Conservation (phyloP, 2,113 vertebrate species). For the Cynoglossus semilaevis region DNA sequence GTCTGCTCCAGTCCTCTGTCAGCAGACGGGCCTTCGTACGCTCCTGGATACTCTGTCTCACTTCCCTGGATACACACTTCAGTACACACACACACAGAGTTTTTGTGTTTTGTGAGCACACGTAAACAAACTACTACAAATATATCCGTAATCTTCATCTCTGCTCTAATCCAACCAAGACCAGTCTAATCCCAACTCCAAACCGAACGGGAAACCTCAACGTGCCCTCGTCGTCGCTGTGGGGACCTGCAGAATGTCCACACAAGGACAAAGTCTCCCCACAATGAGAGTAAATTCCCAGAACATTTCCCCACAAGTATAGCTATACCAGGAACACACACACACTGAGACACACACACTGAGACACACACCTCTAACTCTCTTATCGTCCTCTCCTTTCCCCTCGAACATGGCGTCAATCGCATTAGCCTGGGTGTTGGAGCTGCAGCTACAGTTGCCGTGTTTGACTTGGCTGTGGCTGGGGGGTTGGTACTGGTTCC, state of each 20-base stretch:
- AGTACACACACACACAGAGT: constrained; percentile 19
- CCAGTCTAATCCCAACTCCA: too few relatives aligned
- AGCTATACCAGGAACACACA: constrained; percentile 6
- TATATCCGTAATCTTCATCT: too few relatives aligned
- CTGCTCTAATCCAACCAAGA: too few relatives aligned
- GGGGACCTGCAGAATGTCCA: too few relatives aligned
- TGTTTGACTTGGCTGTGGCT: constrained; percentile 63
- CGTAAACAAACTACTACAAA: too few relatives aligned
- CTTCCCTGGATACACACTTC: constrained; percentile 25
- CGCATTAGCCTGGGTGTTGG: constrained; percentile 81
- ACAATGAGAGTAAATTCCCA: too few relatives aligned
- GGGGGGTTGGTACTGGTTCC: constrained; percentile 85
- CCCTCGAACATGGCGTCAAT: constrained; percentile 77
- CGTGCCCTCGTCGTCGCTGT: too few relatives aligned
- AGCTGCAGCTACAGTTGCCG: constrained; percentile 65
- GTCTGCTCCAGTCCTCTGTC: constrained; percentile 50
- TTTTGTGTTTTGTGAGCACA: too few relatives aligned
- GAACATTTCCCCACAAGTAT: too few relatives aligned
- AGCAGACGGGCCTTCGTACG: constrained; percentile 33
- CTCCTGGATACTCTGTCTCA: constrained; percentile 27
- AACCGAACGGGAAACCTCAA: too few relatives aligned
- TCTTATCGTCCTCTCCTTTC: constrained; percentile 48
- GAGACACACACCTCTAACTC: constrained; percentile 40
- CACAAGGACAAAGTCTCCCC: too few relatives aligned
- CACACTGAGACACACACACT: constrained; percentile 28